phyloP scores from a whole-genome alignment of 2,113 vertebrate species.

The Oostethus manadensis region DNA sequence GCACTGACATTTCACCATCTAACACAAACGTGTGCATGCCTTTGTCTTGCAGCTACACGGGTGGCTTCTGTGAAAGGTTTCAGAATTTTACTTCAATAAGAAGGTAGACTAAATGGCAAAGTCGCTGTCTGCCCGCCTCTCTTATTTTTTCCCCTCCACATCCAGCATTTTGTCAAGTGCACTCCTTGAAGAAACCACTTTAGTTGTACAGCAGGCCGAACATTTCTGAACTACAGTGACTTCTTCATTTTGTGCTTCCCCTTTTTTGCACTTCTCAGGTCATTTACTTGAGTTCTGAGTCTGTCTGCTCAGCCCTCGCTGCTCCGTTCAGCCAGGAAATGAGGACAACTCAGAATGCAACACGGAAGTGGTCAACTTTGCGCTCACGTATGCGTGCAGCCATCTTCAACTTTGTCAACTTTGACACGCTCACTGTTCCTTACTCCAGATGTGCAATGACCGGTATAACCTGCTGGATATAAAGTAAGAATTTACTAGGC shows the following conservation, averaged over 20 bases:
- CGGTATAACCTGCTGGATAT: no score
- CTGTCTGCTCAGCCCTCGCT: not conserved
- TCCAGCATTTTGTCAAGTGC: not conserved
- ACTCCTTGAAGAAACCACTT: not conserved
- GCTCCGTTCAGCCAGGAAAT: constrained; percentile 49
- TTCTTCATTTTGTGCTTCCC: constrained; percentile 62
- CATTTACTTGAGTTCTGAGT: constrained; percentile 14
- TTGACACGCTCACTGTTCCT: no score
- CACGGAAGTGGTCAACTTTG: constrained; percentile 65
- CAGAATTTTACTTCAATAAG: not conserved
- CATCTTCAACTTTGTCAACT: no score
- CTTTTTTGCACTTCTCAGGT: constrained; percentile 35
- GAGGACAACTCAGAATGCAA: constrained; percentile 57
- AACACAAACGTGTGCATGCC: constrained; percentile 8
- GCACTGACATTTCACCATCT: constrained; percentile 38
- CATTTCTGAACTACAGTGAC: constrained; percentile 41
- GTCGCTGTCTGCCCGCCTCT: not conserved
- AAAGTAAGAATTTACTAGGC: no score
- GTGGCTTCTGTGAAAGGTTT: constrained; percentile 2
- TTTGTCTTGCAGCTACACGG: not conserved
- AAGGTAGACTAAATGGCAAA: not conserved
- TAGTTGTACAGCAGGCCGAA: constrained; percentile 15
- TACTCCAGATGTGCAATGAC: no score
- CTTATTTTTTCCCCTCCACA: not conserved
- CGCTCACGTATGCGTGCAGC: constrained; percentile 1